Percentiles rank a stretch among this genome's conserved stretches.
Conservation (phyloP, 2,888 invertebrate species). For the Drosophila vallismaia region DNA sequence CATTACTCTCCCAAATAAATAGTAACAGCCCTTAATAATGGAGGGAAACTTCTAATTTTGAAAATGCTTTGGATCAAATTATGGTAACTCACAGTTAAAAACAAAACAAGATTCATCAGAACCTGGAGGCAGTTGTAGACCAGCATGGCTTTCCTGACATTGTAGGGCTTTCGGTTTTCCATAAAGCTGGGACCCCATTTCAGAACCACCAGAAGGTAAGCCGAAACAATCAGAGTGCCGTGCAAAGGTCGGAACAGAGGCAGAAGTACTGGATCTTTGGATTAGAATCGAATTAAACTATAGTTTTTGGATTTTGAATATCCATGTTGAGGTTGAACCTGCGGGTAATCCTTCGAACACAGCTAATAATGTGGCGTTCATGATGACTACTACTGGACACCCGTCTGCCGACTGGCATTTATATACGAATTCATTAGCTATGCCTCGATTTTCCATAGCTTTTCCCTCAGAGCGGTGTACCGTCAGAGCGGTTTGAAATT, state of each 20-base stretch:
- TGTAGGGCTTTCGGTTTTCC: slow-evolving; percentile 89
- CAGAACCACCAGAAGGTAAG: slow-evolving; percentile 90
- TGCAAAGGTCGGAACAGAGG: slow-evolving; percentile 89
- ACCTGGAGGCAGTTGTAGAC: slow-evolving; percentile 94
- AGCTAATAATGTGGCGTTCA: neutral
- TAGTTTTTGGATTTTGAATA: neutral
- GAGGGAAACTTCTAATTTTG: neutral
- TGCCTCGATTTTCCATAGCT: neutral
- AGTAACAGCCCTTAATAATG: neutral
- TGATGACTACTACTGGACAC: neutral
- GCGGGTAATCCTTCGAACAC: neutral
- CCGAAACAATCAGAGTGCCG: slow-evolving; percentile 85
- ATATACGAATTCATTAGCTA: neutral
- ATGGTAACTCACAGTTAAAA: slow-evolving; percentile 62
- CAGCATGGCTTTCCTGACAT: slow-evolving; percentile 89
- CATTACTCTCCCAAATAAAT: fast-evolving
- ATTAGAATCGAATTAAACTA: neutral
- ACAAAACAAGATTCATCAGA: slow-evolving; percentile 89
- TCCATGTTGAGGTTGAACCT: neutral
- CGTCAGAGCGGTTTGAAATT: slow-evolving; percentile 15
- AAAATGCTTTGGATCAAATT: neutral
- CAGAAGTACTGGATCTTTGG: slow-evolving; percentile 71
- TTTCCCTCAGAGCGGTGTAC: neutral
- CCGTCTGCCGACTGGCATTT: neutral
- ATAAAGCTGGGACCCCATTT: slow-evolving; percentile 87